Base-by-base conservation (phyloP, 2,888 invertebrate genomes). In the Slavum lentiscoides region DNA sequence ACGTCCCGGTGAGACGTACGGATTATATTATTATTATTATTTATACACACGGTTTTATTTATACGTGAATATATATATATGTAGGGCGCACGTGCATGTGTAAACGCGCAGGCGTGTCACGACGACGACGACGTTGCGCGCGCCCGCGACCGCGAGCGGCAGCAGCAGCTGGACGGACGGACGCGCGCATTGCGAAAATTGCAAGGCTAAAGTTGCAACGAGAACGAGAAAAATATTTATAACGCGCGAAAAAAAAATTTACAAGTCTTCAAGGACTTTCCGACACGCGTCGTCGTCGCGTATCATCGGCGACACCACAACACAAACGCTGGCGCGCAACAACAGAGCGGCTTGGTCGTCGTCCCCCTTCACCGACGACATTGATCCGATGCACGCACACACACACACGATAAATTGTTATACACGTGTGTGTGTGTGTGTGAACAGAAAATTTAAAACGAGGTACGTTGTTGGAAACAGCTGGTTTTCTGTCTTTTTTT, bases 161-260 rank as follows among this genome's bases (percentile, higher is more conserved):
- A 30, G 30, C 30, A 59, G 59, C 64, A 70, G 70, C 64, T 70
- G 70, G 55, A 74, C 70, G 70, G 55, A 67, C 70, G 77, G 70
- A 80, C 3, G n/a, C n/a, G 30, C 30, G 17, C 19, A 64, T 80
- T 80, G 77, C 77, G 77, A 80, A 80, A 80, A 80, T 23, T 62
- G 69, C 77, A 80, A 80, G 77, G 77, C 64, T 55, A 55, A 37
- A 70, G 70, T 80, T 80, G 77, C 77, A 80, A 80, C 64, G 69
- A 75, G 37, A 59, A 77, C 17, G 37, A 70, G 39, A 62, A 49
- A 49, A 49, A 49, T 43, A 49, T 49, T 11, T 15, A 15, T 13
- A 49, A 49, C 13, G 13, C 49, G 13, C 11, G 9, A 2, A 49
- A 49, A 49, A 3, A 8, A 49, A 49, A 49, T 49, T 77, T 62